Evolutionary conservation across 1,140 invertebrate species (phyloP).

Genomic region (Orussus abietinus): DNA sequence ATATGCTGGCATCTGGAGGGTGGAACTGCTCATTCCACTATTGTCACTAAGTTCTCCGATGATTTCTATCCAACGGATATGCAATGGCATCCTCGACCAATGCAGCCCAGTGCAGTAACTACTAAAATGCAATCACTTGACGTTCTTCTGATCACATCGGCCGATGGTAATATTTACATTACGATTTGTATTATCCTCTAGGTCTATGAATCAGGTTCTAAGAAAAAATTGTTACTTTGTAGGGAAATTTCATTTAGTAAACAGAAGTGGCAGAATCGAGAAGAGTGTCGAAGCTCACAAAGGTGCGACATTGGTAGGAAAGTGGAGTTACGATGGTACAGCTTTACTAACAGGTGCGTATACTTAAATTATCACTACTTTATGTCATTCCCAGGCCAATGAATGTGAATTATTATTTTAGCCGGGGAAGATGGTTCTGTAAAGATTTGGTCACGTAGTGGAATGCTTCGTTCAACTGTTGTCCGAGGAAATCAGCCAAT

Average conservation of each 20-base stretch:
- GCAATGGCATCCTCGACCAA: slow-evolving; percentile 62
- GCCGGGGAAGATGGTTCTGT: slow-evolving; percentile 94
- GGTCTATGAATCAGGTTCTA: neutral
- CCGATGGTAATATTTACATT: slow-evolving; percentile 65
- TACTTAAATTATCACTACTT: slow-evolving; percentile 1
- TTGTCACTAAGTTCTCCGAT: slow-evolving; percentile 72
- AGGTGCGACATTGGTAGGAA: slow-evolving; percentile 79
- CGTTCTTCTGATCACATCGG: slow-evolving; percentile 80
- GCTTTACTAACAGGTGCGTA: slow-evolving; percentile 76
- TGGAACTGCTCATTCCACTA: slow-evolving; percentile 69
- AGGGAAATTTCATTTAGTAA: slow-evolving; percentile 88
- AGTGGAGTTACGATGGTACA: slow-evolving; percentile 91
- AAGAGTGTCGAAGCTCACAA: slow-evolving; percentile 90
- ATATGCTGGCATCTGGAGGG: slow-evolving; percentile 79
- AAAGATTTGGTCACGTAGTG: slow-evolving; percentile 95
- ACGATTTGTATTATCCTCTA: slow-evolving; percentile 7
- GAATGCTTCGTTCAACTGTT: slow-evolving; percentile 89
- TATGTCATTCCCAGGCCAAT: neutral
- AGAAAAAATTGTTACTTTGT: slow-evolving; percentile 18
- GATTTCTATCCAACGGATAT: slow-evolving; percentile 86
- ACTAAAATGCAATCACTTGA: slow-evolving; percentile 73
- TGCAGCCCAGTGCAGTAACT: slow-evolving; percentile 15
- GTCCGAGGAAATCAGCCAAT: slow-evolving; percentile 76
- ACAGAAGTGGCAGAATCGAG: slow-evolving; percentile 85
- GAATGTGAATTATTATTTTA: slow-evolving; percentile 36